phyloP scores from a whole-genome alignment of 2,797 vertebrate genomes.

The Adelosebastes latens region DNA sequence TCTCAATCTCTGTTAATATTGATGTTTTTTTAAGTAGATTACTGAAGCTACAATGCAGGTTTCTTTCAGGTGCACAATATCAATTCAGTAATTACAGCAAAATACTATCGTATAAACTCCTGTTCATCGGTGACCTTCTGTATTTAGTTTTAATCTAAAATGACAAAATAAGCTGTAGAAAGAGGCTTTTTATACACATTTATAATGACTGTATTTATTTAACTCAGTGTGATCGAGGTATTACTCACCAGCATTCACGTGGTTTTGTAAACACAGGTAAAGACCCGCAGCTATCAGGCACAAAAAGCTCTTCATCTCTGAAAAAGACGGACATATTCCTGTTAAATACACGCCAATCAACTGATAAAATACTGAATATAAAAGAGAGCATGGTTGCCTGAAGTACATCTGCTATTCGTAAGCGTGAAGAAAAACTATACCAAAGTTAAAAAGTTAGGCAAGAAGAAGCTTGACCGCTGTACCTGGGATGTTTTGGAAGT shows the following conservation, averaged over 20 bases:
- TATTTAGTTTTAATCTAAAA: not conserved
- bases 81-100: not conserved
- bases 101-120: not conserved
- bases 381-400: not conserved
- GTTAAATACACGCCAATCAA: not conserved
- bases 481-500: not conserved
- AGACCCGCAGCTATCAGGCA: slow-evolving; percentile 22
- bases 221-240: no score
- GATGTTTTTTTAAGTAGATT: not conserved
- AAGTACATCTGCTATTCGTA: not conserved
- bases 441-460: not conserved
- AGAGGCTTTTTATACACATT: not conserved
- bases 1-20: not conserved
- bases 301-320: slow-evolving; percentile 47
- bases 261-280: slow-evolving; percentile 24
- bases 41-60: not conserved
- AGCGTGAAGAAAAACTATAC: not conserved
- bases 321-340: not conserved
- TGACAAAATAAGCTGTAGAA: not conserved
- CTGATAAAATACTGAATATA: not conserved
- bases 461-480: not conserved
- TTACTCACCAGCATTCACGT: slow-evolving; percentile 37
- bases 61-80: not conserved
- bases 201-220: not conserved
- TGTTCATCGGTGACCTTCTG: no score